Conservation (phyloP, 2,888 invertebrate genomes). For the Andricus curvator region DNA sequence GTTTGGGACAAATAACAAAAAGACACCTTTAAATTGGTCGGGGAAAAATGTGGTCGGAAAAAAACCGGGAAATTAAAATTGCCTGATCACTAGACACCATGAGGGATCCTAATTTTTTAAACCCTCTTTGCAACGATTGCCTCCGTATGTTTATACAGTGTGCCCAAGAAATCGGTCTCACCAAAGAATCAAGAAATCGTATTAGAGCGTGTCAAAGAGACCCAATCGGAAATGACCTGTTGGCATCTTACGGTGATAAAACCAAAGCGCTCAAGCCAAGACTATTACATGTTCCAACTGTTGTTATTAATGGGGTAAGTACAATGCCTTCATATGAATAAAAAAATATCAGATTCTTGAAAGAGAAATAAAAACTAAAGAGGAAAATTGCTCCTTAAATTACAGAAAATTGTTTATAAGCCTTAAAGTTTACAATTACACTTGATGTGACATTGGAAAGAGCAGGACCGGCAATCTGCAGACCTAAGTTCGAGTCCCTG, state of each 20-base stretch:
- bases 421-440: too few relatives aligned
- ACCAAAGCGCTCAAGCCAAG: conserved; percentile 84
- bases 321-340: conserved; percentile 10
- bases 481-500: too few relatives aligned
- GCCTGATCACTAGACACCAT: too few relatives aligned
- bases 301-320: conserved; percentile 84
- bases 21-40: too few relatives aligned
- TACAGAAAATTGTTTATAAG: too few relatives aligned
- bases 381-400: too few relatives aligned
- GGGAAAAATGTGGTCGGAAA: too few relatives aligned
- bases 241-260: conserved; percentile 86
- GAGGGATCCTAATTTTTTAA: too few relatives aligned
- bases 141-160: conserved; percentile 78
- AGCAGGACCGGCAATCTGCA: too few relatives aligned
- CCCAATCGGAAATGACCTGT: conserved; percentile 82
- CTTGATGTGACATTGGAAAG: too few relatives aligned
- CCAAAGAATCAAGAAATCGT: conserved; percentile 81
- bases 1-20: too few relatives aligned
- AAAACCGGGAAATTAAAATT: too few relatives aligned
- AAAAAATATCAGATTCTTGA: background rate
- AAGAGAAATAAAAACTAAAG: background rate
- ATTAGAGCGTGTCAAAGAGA: conserved; percentile 81
- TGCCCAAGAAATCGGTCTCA: conserved; percentile 81
- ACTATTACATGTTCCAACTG: conserved; percentile 87
- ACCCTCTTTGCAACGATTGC: background rate